Evolutionary conservation across 1,140 invertebrate genomes (phyloP).

Genomic region (Trichomalopsis sarcophagae): DNA sequence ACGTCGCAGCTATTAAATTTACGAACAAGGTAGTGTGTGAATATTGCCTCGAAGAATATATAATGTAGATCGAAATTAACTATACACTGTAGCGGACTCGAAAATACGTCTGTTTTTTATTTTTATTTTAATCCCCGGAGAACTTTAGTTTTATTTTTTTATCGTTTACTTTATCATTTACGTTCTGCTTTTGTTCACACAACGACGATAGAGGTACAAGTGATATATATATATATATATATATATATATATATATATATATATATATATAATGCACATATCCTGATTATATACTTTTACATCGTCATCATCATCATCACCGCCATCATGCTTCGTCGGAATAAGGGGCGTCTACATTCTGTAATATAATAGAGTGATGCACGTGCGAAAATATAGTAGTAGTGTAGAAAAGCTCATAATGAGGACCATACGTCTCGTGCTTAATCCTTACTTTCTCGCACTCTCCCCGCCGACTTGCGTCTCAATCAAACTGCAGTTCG

Average conservation of each 20-base stretch:
- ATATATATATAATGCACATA: constrained; percentile 17
- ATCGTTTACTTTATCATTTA: neutral
- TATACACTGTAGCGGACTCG: constrained; percentile 11
- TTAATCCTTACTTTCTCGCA: neutral
- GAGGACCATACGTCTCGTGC: constrained; percentile 24
- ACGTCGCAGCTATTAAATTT: neutral
- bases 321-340: constrained; percentile 1
- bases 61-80: constrained; percentile 8
- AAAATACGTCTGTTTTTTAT: constrained; percentile 37
- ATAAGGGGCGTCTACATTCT: constrained; percentile 24
- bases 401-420: constrained; percentile 48
- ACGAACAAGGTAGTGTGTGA: constrained; percentile 2
- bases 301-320: neutral
- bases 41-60: constrained; percentile 34
- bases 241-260: constrained; percentile 9
- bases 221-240: constrained; percentile 12
- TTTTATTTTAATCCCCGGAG: neutral
- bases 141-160: neutral
- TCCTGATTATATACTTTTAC: neutral
- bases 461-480: neutral
- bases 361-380: constrained; percentile 20
- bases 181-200: constrained; percentile 1
- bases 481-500: constrained; percentile 18
- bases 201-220: constrained; percentile 6
- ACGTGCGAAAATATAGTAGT: constrained; percentile 48